Evolutionary conservation across 1,140 invertebrate genomes (phyloP), one percentile per base, ranked within the genome.

Genomic region (Neotoxoptera formosana): DNA sequence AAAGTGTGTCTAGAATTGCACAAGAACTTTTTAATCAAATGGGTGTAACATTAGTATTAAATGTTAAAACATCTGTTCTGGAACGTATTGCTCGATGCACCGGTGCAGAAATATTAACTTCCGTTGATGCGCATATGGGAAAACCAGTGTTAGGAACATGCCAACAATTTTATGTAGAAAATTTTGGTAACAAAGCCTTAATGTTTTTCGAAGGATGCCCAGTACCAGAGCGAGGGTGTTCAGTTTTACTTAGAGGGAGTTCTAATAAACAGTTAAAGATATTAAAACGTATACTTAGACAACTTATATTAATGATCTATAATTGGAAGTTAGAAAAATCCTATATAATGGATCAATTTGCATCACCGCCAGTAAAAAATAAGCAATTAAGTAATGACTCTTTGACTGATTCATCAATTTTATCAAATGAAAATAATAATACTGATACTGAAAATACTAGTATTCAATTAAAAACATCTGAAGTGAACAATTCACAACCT

Each of bases 181-280:
- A 96, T 93, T 97, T 97, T 95, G 95, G 96, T 81, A 95, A 95
- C 7, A 99, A 99, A 96, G 98, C 98, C 0, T 95, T 99, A 3
- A 98, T 99, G 98, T 98, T 98, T 94, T 97, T 99, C 94, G 99
- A 99, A 95, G 98, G 98, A 4, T 98, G 98, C 94, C 96, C 97
- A 1, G 96, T 96, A 95, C 96, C 97, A 2, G 96, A 98, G 94
- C 96, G 99, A 1, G 98, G 98, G 0, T 98, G 98, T 94, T 99
- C 98, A 1, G 97, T 99, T 53, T 95, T 99, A 17, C 95, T 99
- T 1, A 96, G 98, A 56, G 99, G 99, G 0, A 97, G 96, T 8
- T 96, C 96, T 0, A 95, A 96, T 90, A 95, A 95, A 20, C 99
- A 99, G 95, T 95, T 99, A 17, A 96, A 96, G 23, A 96, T 97